These are phyloP conservation scores for Drosophila nikananu DNA, from an alignment of 1,140 invertebrate species.

Conservation along the genomic window DNA sequence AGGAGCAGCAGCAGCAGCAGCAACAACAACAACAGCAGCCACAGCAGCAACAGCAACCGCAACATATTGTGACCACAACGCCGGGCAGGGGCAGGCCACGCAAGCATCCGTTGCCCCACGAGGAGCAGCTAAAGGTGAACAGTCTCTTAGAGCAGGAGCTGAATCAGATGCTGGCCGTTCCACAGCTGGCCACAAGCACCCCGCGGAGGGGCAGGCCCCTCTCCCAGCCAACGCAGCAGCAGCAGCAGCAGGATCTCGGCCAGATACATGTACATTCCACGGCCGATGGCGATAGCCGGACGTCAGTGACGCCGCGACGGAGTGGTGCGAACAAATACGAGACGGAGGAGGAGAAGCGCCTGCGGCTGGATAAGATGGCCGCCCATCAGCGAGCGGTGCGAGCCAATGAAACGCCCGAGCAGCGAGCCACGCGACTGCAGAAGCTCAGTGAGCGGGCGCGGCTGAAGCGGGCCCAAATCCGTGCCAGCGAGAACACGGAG, in stretches of 20 bases:
- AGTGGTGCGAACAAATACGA: constrained; percentile 74
- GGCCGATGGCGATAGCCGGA: constrained; percentile 57
- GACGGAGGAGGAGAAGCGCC: constrained; percentile 80
- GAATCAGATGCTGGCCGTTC: constrained; percentile 78
- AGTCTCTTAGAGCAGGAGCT: constrained; percentile 79
- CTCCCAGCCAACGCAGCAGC: constrained; percentile 33
- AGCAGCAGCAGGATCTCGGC: constrained; percentile 51
- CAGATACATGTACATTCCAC: constrained; percentile 78
- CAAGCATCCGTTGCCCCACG: constrained; percentile 50
- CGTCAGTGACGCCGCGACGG: constrained; percentile 55
- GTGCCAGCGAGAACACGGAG: constrained; percentile 76
- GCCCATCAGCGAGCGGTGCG: constrained; percentile 82
- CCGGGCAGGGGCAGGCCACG: constrained; percentile 77
- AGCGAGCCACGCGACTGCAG: constrained; percentile 85
- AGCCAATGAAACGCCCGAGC: constrained; percentile 87
- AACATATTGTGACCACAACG: constrained; percentile 53
- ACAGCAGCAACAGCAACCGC: neutral
- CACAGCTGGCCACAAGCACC: constrained; percentile 44
- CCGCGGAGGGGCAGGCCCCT: constrained; percentile 51
- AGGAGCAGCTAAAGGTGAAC: constrained; percentile 74
- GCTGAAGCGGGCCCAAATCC: constrained; percentile 76
- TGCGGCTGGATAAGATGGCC: constrained; percentile 84
- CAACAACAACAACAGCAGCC: constrained; percentile 52
- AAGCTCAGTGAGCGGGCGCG: constrained; percentile 83
- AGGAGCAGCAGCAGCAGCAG: constrained; percentile 38